Percentiles rank a stretch among this genome's conserved stretches.
Evolutionary conservation across 2,888 invertebrate species (phyloP).

Genomic region (Sussaba pulchella): DNA sequence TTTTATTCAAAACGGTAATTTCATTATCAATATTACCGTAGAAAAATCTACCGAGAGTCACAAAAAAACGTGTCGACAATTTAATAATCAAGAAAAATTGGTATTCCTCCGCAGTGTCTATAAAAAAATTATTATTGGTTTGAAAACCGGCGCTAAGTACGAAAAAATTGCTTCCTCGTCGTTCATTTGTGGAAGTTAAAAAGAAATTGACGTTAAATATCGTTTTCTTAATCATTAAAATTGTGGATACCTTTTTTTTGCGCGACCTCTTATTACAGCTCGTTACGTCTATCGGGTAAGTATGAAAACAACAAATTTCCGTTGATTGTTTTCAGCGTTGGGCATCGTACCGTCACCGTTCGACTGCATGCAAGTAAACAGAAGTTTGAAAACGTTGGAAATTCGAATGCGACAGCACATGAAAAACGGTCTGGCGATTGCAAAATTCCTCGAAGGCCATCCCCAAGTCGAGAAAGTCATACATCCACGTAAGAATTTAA

Average conservation of each 20-base stretch:
- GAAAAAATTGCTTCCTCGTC: no score
- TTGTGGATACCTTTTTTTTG: no score
- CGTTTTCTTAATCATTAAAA: no score
- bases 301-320: background rate
- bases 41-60: background rate
- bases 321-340: slow-evolving; percentile 90
- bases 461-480: slow-evolving; percentile 92
- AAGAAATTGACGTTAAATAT: no score
- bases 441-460: slow-evolving; percentile 92
- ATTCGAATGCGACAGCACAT: slow-evolving; percentile 96
- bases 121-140: no score
- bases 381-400: slow-evolving; percentile 96
- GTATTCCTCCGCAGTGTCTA: no score
- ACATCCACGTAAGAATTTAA: slow-evolving; percentile 89
- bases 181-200: no score
- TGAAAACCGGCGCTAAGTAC: no score
- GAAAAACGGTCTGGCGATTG: slow-evolving; percentile 91
- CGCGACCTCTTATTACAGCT: no score
- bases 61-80: no score
- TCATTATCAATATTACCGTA: background rate
- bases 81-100: no score
- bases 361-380: slow-evolving; percentile 97
- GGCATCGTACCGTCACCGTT: slow-evolving; percentile 98
- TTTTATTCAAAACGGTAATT: slow-evolving; percentile 94
- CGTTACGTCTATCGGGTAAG: no score